Evolutionary conservation across 2,113 vertebrate genomes (phyloP).

Genomic region (Paradoxurus hermaphroditus): DNA sequence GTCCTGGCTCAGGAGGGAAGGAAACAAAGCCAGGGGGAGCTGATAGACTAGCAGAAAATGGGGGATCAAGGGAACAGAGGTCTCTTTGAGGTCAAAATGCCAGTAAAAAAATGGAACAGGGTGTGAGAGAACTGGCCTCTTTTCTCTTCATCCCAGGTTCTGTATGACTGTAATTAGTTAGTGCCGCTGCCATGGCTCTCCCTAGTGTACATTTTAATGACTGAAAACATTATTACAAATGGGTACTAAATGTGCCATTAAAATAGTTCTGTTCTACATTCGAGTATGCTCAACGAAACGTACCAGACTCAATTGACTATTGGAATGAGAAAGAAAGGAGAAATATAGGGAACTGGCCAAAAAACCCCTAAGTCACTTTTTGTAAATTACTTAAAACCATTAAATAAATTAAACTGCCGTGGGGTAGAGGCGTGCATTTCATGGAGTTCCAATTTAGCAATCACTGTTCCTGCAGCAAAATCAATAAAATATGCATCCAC

Average conservation of each 20-base stretch:
- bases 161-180: slow-evolving; percentile 53
- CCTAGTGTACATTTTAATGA: slow-evolving; percentile 75
- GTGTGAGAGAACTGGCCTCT: not conserved
- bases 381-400: slow-evolving; percentile 83
- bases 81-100: not conserved
- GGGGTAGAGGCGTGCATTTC: slow-evolving; percentile 71
- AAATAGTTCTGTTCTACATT: slow-evolving; percentile 74
- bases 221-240: slow-evolving; percentile 79
- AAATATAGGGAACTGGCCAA: slow-evolving; percentile 50
- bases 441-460: slow-evolving; percentile 80
- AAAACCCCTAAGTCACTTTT: slow-evolving; percentile 58
- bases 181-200: slow-evolving; percentile 58
- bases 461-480: slow-evolving; percentile 74
- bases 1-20: not conserved
- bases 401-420: slow-evolving; percentile 81
- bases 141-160: not conserved
- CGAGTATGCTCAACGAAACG: slow-evolving; percentile 62
- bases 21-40: not conserved
- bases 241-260: slow-evolving; percentile 79
- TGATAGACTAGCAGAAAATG: not conserved
- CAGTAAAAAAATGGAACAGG: slow-evolving; percentile 31
- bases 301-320: slow-evolving; percentile 69
- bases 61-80: not conserved
- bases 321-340: slow-evolving; percentile 68
- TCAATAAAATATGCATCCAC: slow-evolving; percentile 69